Base-by-base conservation (phyloP, 2,888 invertebrate species). In the Gandaritis pyraliata region DNA sequence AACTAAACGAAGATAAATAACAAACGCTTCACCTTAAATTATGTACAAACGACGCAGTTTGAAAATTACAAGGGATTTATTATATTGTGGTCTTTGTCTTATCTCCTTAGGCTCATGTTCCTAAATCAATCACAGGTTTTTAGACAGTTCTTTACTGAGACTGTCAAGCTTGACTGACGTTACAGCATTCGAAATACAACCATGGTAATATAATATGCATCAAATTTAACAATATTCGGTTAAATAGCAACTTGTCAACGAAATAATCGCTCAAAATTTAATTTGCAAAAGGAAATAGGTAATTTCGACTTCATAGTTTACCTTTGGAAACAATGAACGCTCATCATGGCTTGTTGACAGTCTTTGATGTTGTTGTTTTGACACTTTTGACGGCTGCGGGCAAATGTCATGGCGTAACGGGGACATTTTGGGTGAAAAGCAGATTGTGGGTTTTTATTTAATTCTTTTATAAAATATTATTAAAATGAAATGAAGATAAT, bases 11-110 rank as follows among this genome's bases (percentile, higher is more conserved):
- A 61, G 8, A 43, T 61, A 60, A 62, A 47, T 49, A 61, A 45
- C 38, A 33, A 39, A 45, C 43, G 51, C 57, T 51, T 65, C 62
- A 68, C 69, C 66, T 70, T 65, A 64, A 68, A 62, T 64, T 60
- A 62, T 61, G 48, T 57, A 60, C 65, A 59, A 65, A 64, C 45
- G 41, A 58, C 63, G 54, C 36, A 45, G 57, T 57, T 52, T 13
- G 30, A 16, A 58, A 64, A 63, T 64, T 59, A 51, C 60, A 39
- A 55, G 39, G 47, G 29, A 48, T 50, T 29, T n/a, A 30, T 30
- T n/a, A 13, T 47, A 30, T 39, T 57, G n/a, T 39, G 5, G 15
- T 2, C 15, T 41, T 41, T 1, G n/a, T 39, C n/a, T n/a, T 39
- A n/a, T 13, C 4, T n/a, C 1, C n/a, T 12, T 0, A n/a, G 4